These are phyloP conservation scores for Lates japonicus DNA, from an alignment of 2,797 vertebrate genomes.

Conservation along the genomic window DNA sequence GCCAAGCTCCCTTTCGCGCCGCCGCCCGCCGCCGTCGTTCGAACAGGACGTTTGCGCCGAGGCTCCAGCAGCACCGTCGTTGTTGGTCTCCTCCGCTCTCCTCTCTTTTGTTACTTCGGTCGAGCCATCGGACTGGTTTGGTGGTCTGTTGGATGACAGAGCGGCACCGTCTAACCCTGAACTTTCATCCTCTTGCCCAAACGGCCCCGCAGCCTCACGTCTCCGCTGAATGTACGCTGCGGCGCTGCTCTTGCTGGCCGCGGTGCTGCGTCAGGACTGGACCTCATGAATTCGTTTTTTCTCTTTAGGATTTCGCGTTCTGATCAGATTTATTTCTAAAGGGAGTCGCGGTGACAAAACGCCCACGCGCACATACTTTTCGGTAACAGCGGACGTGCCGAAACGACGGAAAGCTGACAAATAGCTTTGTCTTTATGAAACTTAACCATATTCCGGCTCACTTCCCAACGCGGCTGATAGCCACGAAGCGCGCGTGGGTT, in stretches of 20 bases:
- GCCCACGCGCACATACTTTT: background rate
- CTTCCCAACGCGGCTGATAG: background rate
- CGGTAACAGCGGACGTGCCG: background rate
- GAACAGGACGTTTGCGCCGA: conserved; percentile 70
- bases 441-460: too few species aligned
- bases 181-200: conserved; percentile 49
- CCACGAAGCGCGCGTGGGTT: background rate
- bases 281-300: background rate
- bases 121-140: conserved; percentile 88
- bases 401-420: background rate
- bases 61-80: conserved; percentile 53
- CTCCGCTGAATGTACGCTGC: conserved; percentile 6
- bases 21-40: conserved; percentile 73
- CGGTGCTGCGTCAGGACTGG: conserved; percentile 2
- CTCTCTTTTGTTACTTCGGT: conserved; percentile 79
- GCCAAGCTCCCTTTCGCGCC: conserved; percentile 26
- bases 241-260: too few species aligned
- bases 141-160: conserved; percentile 86
- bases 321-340: background rate
- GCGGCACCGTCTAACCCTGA: conserved; percentile 74
- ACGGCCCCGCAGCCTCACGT: conserved; percentile 24
- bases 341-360: background rate
- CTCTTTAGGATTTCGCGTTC: background rate
- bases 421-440: background rate
- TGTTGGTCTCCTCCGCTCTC: conserved; percentile 83